Base-by-base conservation (phyloP, 2,113 vertebrate species). In the Lepus europaeus region DNA sequence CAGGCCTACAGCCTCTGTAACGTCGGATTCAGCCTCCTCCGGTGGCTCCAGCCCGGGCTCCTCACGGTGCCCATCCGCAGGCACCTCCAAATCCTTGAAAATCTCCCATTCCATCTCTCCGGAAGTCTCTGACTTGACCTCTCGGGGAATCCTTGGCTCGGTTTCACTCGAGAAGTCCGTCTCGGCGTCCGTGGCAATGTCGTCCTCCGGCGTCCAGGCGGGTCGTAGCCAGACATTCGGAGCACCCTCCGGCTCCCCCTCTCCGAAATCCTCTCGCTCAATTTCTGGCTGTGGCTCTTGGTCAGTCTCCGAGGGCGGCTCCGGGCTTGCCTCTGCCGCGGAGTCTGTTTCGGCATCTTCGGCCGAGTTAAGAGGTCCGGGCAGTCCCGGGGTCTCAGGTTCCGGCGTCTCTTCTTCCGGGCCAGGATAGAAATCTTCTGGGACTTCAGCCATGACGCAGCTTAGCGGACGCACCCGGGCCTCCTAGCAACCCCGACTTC, bases 401-500 rank as follows among this genome's bases (percentile, higher is more conserved):
- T 22, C 68, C 13, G 49, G 64, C 19, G 20, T 11, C 85, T 89
- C 91, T 59, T 80, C 95, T 4, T 69, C 76, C 0, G 66, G 29
- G 6, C 5, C 76, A 1, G 68, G 77, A 51, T 45, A 6, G 22
- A 90, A 64, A 89, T 86, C 68, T 8, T 84, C 68, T 0, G 94
- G 91, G 89, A 91, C 77, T 56, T 80, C 33, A 69, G 79, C 80
- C 96, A 90, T 97, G 64, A 61, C n/a, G 88, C 84, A 61, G 49
- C 1, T 16, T 1, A 63, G 66, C 20, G 3, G 31, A 45, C 1
- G 80, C 56, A 36, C 77, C 39, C 31, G 16, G 33, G 72, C 39
- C 72, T 91, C 94, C 81, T 96, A 97, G 97, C 97, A 97, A 97
- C 97, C 86, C 31, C 82, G 66, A 93, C 88, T 97, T 98, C 97